phyloP scores from a whole-genome alignment of 1,140 invertebrate genomes.

The Phortica variegata region DNA sequence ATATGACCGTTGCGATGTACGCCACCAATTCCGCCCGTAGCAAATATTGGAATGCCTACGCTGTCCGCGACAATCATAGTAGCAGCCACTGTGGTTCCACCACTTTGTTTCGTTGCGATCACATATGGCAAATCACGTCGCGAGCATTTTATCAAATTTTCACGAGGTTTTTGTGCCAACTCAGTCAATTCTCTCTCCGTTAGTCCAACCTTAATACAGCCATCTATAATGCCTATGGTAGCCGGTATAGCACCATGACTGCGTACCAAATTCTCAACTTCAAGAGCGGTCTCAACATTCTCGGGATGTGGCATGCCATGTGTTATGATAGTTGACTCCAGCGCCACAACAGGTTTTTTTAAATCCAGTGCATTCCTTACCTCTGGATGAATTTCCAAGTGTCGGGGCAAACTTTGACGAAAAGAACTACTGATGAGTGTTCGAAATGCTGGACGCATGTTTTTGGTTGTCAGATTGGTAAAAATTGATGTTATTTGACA shows the following conservation, averaged over 20 bases:
- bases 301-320: constrained; percentile 96
- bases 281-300: constrained; percentile 83
- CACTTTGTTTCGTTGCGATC: constrained; percentile 71
- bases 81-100: constrained; percentile 94
- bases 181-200: constrained; percentile 64
- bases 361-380: constrained; percentile 30
- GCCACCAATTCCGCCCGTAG: constrained; percentile 88
- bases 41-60: constrained; percentile 88
- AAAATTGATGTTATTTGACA: too few relatives aligned
- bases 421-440: too few relatives aligned
- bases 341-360: constrained; percentile 70
- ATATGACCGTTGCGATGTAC: constrained; percentile 86
- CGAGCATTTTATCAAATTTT: constrained; percentile 72
- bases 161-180: constrained; percentile 60
- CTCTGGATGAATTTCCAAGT: constrained; percentile 39
- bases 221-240: constrained; percentile 86
- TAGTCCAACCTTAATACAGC: constrained; percentile 81
- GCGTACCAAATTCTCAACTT: constrained; percentile 79
- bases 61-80: constrained; percentile 84
- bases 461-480: too few relatives aligned
- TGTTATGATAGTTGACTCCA: constrained; percentile 97
- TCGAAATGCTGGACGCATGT: too few relatives aligned
- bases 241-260: constrained; percentile 85
- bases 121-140: constrained; percentile 81
- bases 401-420: constrained; percentile 2